Evolutionary conservation across 2,113 vertebrate genomes (phyloP).

Genomic region (Sylvia atricapilla): DNA sequence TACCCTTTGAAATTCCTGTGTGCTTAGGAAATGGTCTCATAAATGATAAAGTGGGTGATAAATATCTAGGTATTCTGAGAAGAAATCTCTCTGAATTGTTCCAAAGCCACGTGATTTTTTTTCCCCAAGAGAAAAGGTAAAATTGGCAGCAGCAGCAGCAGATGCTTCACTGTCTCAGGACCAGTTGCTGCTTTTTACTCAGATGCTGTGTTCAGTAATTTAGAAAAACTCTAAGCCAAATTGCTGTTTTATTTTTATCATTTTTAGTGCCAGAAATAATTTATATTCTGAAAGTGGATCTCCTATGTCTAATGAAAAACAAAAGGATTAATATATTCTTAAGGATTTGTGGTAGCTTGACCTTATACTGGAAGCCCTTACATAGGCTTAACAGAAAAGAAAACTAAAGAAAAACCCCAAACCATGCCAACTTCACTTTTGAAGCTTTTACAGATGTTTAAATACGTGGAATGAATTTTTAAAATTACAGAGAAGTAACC

Average conservation of each 20-base stretch:
- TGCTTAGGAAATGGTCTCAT: not conserved
- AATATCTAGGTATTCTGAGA: constrained; percentile 9
- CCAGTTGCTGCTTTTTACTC: not conserved
- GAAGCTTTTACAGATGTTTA: not conserved
- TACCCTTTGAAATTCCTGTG: constrained; percentile 5
- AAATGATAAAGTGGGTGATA: constrained; percentile 22
- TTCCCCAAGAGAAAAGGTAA: not conserved
- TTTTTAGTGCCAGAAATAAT: not conserved
- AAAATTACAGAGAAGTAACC: not conserved
- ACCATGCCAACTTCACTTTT: not conserved
- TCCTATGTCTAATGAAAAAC: not conserved
- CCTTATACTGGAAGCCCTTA: not conserved
- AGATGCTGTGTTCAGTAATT: not conserved
- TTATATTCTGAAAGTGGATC: not conserved
- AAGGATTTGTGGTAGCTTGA: not conserved
- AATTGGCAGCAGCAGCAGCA: not conserved
- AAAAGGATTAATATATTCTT: not conserved
- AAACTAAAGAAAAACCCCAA: not conserved
- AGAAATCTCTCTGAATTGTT: not conserved
- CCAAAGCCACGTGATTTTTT: not conserved
- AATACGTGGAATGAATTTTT: not conserved
- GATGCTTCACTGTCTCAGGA: not conserved
- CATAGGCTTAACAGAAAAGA: not conserved
- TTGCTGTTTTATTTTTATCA: not conserved
- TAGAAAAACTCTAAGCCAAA: not conserved